Evolutionary conservation across 2,113 vertebrate species (phyloP).

Genomic region (Rhodinocichla rosea): DNA sequence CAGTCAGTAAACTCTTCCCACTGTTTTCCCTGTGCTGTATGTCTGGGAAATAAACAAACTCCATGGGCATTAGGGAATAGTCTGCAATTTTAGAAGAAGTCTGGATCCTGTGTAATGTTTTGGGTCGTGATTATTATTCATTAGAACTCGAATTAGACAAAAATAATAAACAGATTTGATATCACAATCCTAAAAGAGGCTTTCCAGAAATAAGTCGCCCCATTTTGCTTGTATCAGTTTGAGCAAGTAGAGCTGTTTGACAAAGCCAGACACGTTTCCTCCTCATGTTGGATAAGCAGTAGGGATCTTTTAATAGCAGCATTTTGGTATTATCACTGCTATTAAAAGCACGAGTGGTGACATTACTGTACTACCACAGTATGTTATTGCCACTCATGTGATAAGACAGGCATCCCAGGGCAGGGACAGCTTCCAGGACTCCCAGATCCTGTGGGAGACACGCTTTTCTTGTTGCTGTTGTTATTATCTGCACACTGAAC

Average conservation of each 20-base stretch:
- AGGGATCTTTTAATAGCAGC: background rate
- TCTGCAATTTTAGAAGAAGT: background rate
- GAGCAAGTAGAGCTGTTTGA: background rate
- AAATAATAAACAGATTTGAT: background rate
- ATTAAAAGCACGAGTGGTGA: background rate
- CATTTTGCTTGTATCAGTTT: background rate
- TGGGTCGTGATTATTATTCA: background rate
- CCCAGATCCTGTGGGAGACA: background rate
- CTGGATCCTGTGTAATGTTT: background rate
- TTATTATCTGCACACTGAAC: background rate
- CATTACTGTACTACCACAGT: background rate
- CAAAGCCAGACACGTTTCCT: background rate
- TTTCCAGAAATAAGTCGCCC: background rate
- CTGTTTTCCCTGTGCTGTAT: background rate
- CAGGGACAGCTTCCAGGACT: background rate
- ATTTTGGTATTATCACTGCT: background rate
- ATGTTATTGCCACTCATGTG: background rate
- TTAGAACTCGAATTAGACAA: background rate
- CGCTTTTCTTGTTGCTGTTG: background rate
- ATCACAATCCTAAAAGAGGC: background rate
- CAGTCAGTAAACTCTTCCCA: background rate
- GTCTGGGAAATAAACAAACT: slow-evolving; percentile 25
- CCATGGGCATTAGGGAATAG: background rate
- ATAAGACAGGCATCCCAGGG: background rate
- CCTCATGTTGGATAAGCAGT: background rate